Percentiles rank a stretch among this genome's conserved stretches.
Evolutionary conservation across 1,140 invertebrate species (phyloP).

Genomic region (Myzus persicae): DNA sequence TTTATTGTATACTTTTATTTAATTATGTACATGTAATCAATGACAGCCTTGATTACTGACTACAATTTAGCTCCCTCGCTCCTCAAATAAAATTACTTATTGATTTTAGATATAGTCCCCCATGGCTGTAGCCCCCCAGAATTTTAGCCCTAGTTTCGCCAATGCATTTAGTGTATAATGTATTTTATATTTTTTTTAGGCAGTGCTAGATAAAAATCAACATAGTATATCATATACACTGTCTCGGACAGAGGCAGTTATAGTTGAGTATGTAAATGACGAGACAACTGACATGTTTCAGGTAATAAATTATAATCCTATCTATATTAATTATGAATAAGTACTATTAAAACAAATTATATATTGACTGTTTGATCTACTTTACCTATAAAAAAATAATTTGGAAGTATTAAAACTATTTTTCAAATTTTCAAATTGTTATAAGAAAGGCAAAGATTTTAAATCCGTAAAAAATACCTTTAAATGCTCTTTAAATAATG

Average conservation of each 20-base stretch:
- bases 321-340: background rate
- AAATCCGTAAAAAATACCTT: background rate
- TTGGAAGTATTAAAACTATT: background rate
- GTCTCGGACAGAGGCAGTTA: constrained; percentile 94
- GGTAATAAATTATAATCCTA: constrained; percentile 68
- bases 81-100: too few species aligned
- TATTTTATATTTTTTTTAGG: constrained; percentile 68
- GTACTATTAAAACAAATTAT: background rate
- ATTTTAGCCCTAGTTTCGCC: too few species aligned
- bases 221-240: constrained; percentile 98
- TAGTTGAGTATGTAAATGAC: constrained; percentile 95
- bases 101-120: too few species aligned
- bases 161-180: background rate
- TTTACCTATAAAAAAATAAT: background rate
- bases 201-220: constrained; percentile 87
- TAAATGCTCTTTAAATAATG: background rate
- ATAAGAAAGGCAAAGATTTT: background rate
- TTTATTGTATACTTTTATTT: background rate
- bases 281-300: constrained; percentile 98
- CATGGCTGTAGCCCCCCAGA: too few species aligned
- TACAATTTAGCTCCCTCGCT: too few species aligned
- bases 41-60: too few species aligned
- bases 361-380: background rate
- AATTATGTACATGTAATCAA: too few species aligned
- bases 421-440: background rate